Conservation (phyloP, 2,888 invertebrate species). For the Tetranychus piercei region DNA sequence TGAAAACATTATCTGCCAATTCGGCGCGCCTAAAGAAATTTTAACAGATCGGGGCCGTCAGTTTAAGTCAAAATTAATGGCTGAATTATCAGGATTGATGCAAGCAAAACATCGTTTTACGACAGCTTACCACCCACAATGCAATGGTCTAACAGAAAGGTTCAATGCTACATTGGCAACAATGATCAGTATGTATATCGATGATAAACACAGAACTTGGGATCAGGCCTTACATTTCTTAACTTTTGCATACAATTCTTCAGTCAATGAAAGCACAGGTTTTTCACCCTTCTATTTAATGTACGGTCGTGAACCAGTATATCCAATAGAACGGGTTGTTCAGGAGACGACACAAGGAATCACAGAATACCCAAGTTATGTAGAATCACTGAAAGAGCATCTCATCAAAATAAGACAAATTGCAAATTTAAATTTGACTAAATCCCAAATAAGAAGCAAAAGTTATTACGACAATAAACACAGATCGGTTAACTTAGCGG, state of each 20-base stretch:
- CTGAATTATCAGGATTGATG: background rate
- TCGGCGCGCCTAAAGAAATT: conserved; percentile 23
- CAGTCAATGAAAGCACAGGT: conserved; percentile 22
- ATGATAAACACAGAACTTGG: conserved; percentile 24
- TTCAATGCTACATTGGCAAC: conserved; percentile 24
- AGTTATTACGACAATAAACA: background rate
- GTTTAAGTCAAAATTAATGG: conserved; percentile 11
- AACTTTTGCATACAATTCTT: conserved; percentile 25
- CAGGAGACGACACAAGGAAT: background rate
- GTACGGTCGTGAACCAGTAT: conserved; percentile 22
- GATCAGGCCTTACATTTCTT: conserved; percentile 21
- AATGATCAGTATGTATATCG: conserved; percentile 24
- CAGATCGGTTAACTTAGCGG: background rate
- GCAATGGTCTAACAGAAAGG: conserved; percentile 24
- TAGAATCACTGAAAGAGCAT: background rate
- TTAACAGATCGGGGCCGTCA: conserved; percentile 23
- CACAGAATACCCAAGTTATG: background rate
- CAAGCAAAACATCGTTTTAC: conserved; percentile 21
- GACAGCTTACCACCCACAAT: conserved; percentile 23
- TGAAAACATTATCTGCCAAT: conserved; percentile 23
- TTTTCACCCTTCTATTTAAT: conserved; percentile 25
- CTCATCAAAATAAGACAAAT: background rate
- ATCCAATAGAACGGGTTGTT: conserved; percentile 23
- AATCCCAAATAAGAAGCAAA: background rate
- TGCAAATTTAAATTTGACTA: background rate